Evolutionary conservation across 92 coral and sea anemone species (phyloP).

Genomic region (Meandrina meandrites): DNA sequence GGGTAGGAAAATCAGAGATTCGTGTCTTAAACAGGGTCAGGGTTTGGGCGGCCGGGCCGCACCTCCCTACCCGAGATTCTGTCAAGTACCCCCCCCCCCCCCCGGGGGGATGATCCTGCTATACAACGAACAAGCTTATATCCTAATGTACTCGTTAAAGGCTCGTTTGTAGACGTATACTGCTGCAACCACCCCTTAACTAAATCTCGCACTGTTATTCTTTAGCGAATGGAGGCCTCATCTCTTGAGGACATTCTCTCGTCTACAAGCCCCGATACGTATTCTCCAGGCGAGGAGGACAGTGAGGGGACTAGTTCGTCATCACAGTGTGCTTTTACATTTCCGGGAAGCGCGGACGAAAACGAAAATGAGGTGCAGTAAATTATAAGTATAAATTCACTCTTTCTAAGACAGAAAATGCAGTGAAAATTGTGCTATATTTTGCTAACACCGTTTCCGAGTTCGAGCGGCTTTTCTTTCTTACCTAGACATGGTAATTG

Average conservation of each 20-base stretch:
- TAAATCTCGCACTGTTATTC: background rate
- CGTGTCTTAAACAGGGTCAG: no score
- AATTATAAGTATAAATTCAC: background rate
- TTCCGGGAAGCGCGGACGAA: conserved; percentile 29
- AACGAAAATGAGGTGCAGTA: conserved; percentile 44
- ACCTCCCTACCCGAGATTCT: no score
- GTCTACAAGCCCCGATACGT: conserved; percentile 40
- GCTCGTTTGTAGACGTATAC: no score
- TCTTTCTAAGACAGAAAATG: background rate
- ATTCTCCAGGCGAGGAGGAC: conserved; percentile 31
- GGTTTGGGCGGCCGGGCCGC: no score
- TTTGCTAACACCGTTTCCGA: background rate
- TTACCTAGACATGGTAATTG: background rate
- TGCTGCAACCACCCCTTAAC: conserved; percentile 5
- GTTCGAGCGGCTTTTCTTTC: background rate
- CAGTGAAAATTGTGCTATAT: background rate
- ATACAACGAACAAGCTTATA: no score
- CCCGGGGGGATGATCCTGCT: no score
- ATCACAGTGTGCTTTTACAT: conserved; percentile 10
- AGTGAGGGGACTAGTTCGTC: conserved; percentile 35
- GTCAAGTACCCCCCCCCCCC: no score
- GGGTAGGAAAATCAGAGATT: no score
- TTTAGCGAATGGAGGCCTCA: conserved; percentile 69
- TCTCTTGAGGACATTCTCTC: conserved; percentile 63
- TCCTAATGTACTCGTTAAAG: no score